These are phyloP conservation scores for Amaurobius ferox DNA, from an alignment of 2,888 invertebrate species.

Conservation along the genomic window DNA sequence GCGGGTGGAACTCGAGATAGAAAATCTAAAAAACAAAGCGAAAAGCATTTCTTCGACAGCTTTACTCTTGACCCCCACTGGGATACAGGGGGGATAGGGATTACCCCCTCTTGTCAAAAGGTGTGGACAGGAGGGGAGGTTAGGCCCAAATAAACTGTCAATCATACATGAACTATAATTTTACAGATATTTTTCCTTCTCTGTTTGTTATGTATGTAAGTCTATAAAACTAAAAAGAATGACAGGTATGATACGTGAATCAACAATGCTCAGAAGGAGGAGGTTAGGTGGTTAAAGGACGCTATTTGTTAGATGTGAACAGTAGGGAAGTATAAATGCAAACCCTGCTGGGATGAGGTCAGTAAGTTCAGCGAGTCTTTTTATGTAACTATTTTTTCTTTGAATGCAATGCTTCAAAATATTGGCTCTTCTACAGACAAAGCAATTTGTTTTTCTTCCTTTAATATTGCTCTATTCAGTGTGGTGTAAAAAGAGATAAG, in stretches of 20 bases:
- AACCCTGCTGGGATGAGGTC: constrained; percentile 48
- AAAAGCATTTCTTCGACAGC: constrained; percentile 43
- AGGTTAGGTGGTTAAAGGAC: constrained; percentile 13
- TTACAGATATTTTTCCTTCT: constrained; percentile 50
- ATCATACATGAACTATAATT: constrained; percentile 58
- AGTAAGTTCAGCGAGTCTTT: constrained; percentile 40
- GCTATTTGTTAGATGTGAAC: constrained; percentile 29
- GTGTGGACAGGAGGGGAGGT: constrained; percentile 59
- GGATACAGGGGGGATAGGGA: background rate
- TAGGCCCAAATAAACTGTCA: constrained; percentile 59
- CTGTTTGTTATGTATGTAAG: constrained; percentile 23
- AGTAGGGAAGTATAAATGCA: constrained; percentile 52
- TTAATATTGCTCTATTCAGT: background rate
- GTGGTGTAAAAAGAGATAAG: background rate
- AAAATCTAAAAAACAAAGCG: background rate
- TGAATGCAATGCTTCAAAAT: constrained; percentile 24
- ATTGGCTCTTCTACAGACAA: constrained; percentile 42
- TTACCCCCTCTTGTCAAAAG: constrained; percentile 37
- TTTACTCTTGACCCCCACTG: constrained; percentile 9
- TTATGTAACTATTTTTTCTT: background rate
- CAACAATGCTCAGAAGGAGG: constrained; percentile 45
- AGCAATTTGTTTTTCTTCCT: constrained; percentile 15
- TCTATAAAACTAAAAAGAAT: constrained; percentile 30
- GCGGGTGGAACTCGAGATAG: background rate
- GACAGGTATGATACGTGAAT: constrained; percentile 66